Conservation (phyloP, 2,797 vertebrate species). For the Acanthornis magna region DNA sequence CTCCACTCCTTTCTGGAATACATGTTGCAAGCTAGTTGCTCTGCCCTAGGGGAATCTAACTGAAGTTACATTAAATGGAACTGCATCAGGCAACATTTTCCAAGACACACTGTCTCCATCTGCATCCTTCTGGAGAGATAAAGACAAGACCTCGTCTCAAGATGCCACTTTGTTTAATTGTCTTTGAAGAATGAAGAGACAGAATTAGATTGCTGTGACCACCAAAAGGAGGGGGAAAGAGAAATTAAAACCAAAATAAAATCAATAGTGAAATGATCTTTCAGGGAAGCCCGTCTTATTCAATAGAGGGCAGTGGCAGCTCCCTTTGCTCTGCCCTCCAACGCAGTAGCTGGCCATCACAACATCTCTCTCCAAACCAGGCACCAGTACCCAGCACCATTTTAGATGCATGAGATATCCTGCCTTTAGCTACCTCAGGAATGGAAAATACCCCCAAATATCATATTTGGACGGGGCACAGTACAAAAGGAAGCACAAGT, state of each 20-base stretch:
- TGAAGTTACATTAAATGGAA: background rate
- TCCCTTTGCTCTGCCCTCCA: background rate
- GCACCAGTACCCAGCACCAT: background rate
- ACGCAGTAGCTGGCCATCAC: background rate
- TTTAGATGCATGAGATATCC: background rate
- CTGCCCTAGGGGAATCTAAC: background rate
- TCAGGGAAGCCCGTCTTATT: background rate
- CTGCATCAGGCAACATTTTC: background rate
- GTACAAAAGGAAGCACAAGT: background rate
- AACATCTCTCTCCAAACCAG: background rate
- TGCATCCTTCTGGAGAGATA: background rate
- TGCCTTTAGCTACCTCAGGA: background rate
- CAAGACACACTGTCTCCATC: background rate
- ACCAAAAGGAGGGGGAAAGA: background rate
- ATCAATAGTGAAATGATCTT: background rate
- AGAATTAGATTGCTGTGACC: background rate
- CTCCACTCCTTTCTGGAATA: background rate
- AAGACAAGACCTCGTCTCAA: background rate
- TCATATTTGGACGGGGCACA: background rate
- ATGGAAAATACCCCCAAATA: background rate
- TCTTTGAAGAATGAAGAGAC: background rate
- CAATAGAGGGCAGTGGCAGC: fast-evolving
- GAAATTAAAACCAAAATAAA: background rate
- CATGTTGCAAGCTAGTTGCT: background rate
- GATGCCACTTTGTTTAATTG: conserved; percentile 11